Percentiles rank a stretch among this genome's conserved stretches.
Conservation (phyloP, 2,888 invertebrate genomes). For the Beris morrisii region DNA sequence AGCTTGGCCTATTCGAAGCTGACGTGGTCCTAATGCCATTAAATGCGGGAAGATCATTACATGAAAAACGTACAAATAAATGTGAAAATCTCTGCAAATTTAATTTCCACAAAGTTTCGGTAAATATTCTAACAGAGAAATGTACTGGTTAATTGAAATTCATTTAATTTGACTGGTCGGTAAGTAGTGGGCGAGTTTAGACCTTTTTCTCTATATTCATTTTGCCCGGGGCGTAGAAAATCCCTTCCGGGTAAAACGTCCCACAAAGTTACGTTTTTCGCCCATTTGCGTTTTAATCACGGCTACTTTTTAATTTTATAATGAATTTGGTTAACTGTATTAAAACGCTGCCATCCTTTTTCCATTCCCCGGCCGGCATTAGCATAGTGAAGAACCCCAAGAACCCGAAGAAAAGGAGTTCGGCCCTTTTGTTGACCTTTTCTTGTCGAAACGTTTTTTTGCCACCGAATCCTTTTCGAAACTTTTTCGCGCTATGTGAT, state of each 20-base stretch:
- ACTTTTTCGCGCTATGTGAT: slow-evolving; percentile 9
- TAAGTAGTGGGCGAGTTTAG: neutral
- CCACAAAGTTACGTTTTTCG: neutral
- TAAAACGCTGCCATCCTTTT: slow-evolving; percentile 21
- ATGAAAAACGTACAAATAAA: too few species aligned
- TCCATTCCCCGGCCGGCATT: neutral
- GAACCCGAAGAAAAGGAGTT: slow-evolving; percentile 16
- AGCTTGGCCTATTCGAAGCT: too few species aligned
- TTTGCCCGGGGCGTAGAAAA: neutral
- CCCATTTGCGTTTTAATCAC: slow-evolving; percentile 31
- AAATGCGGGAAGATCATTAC: too few species aligned
- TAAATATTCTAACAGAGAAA: neutral
- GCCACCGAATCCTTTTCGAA: neutral
- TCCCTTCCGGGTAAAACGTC: slow-evolving; percentile 18
- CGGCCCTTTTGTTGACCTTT: slow-evolving; percentile 32
- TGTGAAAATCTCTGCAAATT: slow-evolving; percentile 1
- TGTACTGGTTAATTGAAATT: slow-evolving; percentile 37
- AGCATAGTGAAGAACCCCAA: neutral
- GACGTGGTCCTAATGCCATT: too few species aligned
- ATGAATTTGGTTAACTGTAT: slow-evolving; percentile 35
- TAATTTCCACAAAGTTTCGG: neutral
- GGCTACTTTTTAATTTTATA: slow-evolving; percentile 36
- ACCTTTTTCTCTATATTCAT: slow-evolving; percentile 1
- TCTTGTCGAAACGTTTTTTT: slow-evolving; percentile 30
- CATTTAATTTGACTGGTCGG: slow-evolving; percentile 32